A percentile compares a stretch with the other conserved stretches of the same genome.
Evolutionary conservation across 2,888 invertebrate genomes (phyloP).

Genomic region (Heteropelma amictum): DNA sequence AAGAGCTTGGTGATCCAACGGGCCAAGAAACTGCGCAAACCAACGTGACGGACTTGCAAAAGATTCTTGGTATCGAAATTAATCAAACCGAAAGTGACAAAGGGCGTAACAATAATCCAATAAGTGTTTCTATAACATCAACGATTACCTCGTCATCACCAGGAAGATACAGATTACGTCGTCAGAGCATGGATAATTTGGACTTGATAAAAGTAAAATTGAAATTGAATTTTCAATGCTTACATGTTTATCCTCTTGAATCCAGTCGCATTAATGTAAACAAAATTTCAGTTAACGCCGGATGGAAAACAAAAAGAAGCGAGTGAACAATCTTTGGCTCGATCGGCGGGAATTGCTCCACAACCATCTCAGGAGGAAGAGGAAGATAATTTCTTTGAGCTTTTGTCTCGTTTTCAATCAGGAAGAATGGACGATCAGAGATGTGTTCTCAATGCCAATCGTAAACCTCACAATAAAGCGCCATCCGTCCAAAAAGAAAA

Average conservation of each 20-base stretch:
- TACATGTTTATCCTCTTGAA: too few species aligned
- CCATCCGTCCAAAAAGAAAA: slow-evolving; percentile 69
- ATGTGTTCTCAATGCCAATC: slow-evolving; percentile 85
- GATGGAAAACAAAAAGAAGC: slow-evolving; percentile 82
- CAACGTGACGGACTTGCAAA: slow-evolving; percentile 93
- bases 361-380: slow-evolving; percentile 82
- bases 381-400: slow-evolving; percentile 95
- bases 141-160: slow-evolving; percentile 71
- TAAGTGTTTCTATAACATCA: slow-evolving; percentile 61
- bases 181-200: slow-evolving; percentile 97
- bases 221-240: too few species aligned
- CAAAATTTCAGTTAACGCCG: slow-evolving; percentile 86
- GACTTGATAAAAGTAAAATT: slow-evolving; percentile 89
- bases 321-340: slow-evolving; percentile 69
- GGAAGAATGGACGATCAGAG: slow-evolving; percentile 98
- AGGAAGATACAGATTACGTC: slow-evolving; percentile 83
- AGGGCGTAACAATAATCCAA: slow-evolving; percentile 69
- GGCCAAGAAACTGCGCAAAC: slow-evolving; percentile 96
- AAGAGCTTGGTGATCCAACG: slow-evolving; percentile 93
- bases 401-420: slow-evolving; percentile 94
- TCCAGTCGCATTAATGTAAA: too few species aligned
- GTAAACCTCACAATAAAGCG: slow-evolving; percentile 73
- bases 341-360: slow-evolving; percentile 70
- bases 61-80: slow-evolving; percentile 85
- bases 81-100: slow-evolving; percentile 69